Evolutionary conservation across 2,113 vertebrate species (phyloP), one percentile per base, ranked within the genome.

Genomic region (Monopterus albus): DNA sequence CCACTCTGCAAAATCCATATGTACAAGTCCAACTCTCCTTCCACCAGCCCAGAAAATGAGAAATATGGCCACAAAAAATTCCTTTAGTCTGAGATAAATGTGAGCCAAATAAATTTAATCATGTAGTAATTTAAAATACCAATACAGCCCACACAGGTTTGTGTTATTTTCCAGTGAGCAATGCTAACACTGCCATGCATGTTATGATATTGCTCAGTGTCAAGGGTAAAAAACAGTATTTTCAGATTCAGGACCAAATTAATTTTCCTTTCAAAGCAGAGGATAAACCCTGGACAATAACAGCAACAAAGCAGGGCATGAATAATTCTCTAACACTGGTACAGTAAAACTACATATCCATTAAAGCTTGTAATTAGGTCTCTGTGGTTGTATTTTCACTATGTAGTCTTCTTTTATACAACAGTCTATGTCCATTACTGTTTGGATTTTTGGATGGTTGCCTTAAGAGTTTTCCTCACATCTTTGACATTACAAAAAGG

Each of bases 241-340:
- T 78, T 84, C 56, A 77, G 74, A 84, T 85, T 72, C 45, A 72
- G 76, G 79, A 67, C 38, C 46, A 81, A 87, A 84, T 83, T 59
- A 82, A 75, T 79, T 70, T 63, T 29, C 23, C 40, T 60, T 61
- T 62, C 31, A 51, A 52, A 78, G 52, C 46, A 5, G 26, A 40
- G 45, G 43, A 43, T 29, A 55, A 74, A 70, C 65, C 64, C 72
- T 11, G 11, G 52, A 72, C 65, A 75, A 64, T 55, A 40, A 61
- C 23, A 50, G 35, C 43, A 56, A 36, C 51, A 57, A 70, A 49
- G 33, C 21, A 43, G 38, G 3, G 36, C 35, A 65, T 58, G 25
- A 67, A 47, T 29, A 49, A 43, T 52, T 77, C 36, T 52, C 17
- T 11, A 7, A 71, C 42, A 53, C 13, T 15, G 23, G 29, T 42